A percentile compares a stretch with the other conserved stretches of the same genome.
These are phyloP conservation scores for Melanogrammus aeglefinus DNA, from an alignment of 2,797 vertebrate genomes.

Conservation along the genomic window DNA sequence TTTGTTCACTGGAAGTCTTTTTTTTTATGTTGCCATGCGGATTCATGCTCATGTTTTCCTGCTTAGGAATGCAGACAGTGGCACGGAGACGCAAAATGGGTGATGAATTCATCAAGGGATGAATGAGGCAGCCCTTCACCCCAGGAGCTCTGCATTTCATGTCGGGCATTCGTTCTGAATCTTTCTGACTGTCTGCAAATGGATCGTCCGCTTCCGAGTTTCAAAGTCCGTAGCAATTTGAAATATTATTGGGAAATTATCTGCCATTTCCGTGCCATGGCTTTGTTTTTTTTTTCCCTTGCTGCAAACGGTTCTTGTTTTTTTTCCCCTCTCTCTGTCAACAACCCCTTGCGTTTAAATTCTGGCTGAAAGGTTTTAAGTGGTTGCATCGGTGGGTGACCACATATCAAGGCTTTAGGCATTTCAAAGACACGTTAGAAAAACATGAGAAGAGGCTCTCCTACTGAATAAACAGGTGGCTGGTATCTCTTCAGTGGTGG, in stretches of 20 bases:
- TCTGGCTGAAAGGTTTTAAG: background rate
- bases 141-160: constrained; percentile 54
- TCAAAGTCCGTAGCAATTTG: constrained; percentile 23
- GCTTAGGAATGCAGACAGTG: constrained; percentile 51
- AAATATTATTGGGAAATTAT: constrained; percentile 36
- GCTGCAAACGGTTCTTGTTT: constrained; percentile 1
- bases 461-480: background rate
- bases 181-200: constrained; percentile 37
- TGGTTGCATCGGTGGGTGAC: background rate
- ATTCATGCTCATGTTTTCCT: constrained; percentile 56
- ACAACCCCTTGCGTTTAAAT: background rate
- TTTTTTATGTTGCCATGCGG: constrained; percentile 43
- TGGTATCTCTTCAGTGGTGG: background rate
- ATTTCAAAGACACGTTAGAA: background rate
- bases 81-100: constrained; percentile 35
- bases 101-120: constrained; percentile 62
- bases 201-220: background rate
- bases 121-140: constrained; percentile 61
- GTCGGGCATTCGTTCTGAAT: constrained; percentile 49
- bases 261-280: constrained; percentile 6
- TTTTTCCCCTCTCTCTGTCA: background rate
- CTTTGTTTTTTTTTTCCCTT: constrained; percentile 39
- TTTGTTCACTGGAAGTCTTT: constrained; percentile 27
- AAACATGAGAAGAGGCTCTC: background rate
- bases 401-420: background rate